Evolutionary conservation across 2,797 vertebrate genomes (phyloP).

Genomic region (Nannoperca obscura): DNA sequence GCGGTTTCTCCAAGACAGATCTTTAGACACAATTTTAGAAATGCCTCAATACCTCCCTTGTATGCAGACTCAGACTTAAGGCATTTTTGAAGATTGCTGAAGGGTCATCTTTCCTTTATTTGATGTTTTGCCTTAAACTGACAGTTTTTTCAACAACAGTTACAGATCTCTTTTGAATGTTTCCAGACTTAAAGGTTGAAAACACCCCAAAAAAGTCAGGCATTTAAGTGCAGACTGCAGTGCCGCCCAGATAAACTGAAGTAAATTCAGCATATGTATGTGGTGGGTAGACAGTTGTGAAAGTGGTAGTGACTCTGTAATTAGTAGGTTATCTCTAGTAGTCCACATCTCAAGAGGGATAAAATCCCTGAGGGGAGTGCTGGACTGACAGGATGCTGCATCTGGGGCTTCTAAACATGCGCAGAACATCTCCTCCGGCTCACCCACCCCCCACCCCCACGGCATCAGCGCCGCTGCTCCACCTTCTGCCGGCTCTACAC

Average conservation of each 20-base stretch:
- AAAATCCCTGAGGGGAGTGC: constrained; percentile 35
- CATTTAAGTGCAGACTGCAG: not conserved
- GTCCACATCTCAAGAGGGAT: constrained; percentile 20
- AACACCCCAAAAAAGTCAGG: not conserved
- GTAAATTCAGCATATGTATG: not conserved
- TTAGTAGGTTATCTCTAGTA: constrained; percentile 28
- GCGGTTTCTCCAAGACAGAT: not conserved
- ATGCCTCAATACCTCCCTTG: not conserved
- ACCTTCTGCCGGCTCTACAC: constrained; percentile 34
- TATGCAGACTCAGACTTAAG: no score
- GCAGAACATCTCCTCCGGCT: constrained; percentile 25
- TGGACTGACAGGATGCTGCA: constrained; percentile 39
- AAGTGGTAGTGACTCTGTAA: constrained; percentile 21
- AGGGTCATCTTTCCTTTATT: constrained; percentile 4
- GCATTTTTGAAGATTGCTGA: not conserved
- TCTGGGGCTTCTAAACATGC: constrained; percentile 42
- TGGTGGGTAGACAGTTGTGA: constrained; percentile 32
- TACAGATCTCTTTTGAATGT: constrained; percentile 5
- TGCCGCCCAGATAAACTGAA: not conserved
- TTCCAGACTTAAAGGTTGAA: constrained; percentile 9
- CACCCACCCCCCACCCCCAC: not conserved
- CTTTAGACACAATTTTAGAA: not conserved
- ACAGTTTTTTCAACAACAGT: not conserved
- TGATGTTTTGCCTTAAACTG: not conserved
- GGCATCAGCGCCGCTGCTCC: constrained; percentile 37